Conservation (phyloP, 2,113 vertebrate species). For the Motacilla tschutschensis region DNA sequence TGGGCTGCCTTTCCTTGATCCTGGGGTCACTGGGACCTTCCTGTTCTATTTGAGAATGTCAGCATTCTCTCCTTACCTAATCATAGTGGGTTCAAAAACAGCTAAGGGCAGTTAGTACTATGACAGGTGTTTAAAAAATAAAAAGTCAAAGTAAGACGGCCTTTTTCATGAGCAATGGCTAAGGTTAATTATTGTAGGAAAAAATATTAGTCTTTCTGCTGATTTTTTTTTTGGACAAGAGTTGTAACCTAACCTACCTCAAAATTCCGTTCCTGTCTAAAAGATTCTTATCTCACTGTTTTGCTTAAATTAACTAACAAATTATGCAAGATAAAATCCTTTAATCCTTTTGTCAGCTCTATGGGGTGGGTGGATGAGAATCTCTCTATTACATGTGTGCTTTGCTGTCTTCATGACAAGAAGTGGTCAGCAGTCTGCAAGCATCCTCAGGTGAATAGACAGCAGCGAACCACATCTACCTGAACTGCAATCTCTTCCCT, state of each 20-base stretch:
- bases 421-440: background rate
- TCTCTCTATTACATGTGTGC: background rate
- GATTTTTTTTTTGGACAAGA: background rate
- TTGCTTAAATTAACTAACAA: background rate
- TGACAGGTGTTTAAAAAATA: background rate
- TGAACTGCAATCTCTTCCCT: background rate
- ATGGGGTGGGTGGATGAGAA: background rate
- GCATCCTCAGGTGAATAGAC: background rate
- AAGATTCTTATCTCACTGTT: background rate
- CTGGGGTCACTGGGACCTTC: background rate
- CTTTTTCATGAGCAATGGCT: background rate
- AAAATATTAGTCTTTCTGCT: background rate
- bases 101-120: background rate
- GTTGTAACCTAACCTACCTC: background rate
- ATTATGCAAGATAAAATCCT: background rate
- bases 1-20: constrained; percentile 43
- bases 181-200: background rate
- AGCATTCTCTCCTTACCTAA: constrained; percentile 58
- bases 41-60: constrained; percentile 61
- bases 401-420: background rate
- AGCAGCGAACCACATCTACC: background rate
- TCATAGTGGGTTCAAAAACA: constrained; percentile 33
- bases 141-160: background rate
- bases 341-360: background rate
- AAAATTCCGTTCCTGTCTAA: background rate